These are phyloP conservation scores for Drosophila neocordata DNA, from an alignment of 1,140 invertebrate species.

Conservation along the genomic window DNA sequence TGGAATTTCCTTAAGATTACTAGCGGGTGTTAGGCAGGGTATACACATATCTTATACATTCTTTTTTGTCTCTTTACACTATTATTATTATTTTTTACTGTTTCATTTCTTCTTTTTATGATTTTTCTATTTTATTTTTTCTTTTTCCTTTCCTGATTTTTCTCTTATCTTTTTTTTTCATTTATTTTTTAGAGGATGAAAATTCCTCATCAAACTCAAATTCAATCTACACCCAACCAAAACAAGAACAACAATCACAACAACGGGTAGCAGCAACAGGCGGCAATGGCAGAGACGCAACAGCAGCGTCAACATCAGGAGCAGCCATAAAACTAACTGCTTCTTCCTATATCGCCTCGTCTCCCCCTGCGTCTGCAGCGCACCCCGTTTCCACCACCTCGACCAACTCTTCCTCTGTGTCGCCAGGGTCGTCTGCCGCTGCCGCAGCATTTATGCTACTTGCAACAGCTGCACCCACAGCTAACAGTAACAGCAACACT, in stretches of 20 bases:
- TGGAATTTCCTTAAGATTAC: too few species aligned
- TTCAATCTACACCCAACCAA: conserved; percentile 13
- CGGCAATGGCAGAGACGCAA: conserved; percentile 4
- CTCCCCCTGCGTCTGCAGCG: background rate
- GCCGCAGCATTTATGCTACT: conserved; percentile 31
- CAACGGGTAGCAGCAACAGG: conserved; percentile 11
- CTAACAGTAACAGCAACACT: background rate
- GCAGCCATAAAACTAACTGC: conserved; percentile 20
- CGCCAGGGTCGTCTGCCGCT: background rate
- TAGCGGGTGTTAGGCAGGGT: too few species aligned
- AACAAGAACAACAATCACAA: conserved; percentile 29
- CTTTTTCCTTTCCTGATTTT: conserved; percentile 12
- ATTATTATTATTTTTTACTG: background rate
- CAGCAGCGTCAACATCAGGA: background rate
- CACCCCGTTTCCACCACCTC: background rate
- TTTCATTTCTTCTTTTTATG: background rate
- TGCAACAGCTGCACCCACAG: conserved; percentile 16
- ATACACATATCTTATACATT: background rate
- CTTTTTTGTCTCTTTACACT: background rate
- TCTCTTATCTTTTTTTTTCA: conserved; percentile 18
- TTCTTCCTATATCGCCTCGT: conserved; percentile 2
- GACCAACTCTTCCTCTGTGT: background rate
- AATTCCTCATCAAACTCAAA: conserved; percentile 28
- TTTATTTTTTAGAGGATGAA: conserved; percentile 23
- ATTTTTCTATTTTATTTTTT: conserved; percentile 7